Evolutionary conservation across 2,113 vertebrate genomes (phyloP).

Genomic region (Cynopterus brachyotis): DNA sequence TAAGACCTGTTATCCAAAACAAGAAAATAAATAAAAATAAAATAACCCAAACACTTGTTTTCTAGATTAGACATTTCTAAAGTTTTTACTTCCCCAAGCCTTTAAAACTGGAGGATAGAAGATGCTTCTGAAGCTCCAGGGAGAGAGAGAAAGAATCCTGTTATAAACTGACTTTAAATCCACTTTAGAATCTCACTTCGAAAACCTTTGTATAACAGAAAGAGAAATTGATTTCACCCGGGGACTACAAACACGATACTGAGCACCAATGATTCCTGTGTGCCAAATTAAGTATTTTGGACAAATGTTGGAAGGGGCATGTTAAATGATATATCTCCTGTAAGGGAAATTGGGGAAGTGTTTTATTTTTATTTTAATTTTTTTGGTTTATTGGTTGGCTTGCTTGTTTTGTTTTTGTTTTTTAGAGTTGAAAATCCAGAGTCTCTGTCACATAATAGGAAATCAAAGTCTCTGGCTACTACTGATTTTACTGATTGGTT

Average conservation of each 20-base stretch:
- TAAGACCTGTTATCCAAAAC: not conserved
- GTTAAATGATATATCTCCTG: not conserved
- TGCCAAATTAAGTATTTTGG: not conserved
- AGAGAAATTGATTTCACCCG: not conserved
- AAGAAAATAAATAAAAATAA: not conserved
- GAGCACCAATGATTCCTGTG: not conserved
- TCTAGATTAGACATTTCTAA: not conserved
- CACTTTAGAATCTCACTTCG: not conserved
- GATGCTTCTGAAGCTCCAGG: not conserved
- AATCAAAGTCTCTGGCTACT: not conserved
- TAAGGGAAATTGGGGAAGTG: not conserved
- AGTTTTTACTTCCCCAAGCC: not conserved
- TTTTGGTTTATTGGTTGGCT: not conserved
- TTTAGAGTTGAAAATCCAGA: not conserved
- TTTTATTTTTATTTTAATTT: too few species aligned
- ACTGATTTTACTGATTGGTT: not conserved
- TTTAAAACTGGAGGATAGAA: not conserved
- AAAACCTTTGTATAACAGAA: not conserved
- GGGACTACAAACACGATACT: not conserved
- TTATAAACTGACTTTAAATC: not conserved
- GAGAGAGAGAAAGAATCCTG: not conserved
- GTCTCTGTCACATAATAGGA: not conserved
- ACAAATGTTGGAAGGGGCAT: not conserved
- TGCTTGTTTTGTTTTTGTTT: not conserved
- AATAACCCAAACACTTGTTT: not conserved